Base-by-base conservation (phyloP, 2,797 vertebrate genomes). In the Tolypeutes matacus region DNA sequence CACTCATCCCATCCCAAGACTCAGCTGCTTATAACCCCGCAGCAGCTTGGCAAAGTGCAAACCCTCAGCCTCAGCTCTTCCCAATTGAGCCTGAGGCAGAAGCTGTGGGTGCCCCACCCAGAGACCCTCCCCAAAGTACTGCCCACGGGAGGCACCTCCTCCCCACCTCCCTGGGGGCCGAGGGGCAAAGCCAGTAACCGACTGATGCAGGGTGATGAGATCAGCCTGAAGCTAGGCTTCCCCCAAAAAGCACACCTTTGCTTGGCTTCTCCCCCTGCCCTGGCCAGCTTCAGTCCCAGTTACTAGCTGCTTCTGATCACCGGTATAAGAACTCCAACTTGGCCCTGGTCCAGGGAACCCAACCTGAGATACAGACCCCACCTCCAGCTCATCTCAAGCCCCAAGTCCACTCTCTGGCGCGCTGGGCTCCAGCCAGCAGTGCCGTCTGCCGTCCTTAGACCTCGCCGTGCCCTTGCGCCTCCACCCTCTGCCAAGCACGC, bases 401-500 rank as follows among this genome's bases (percentile, higher is more conserved):
- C 56, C 56, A 15, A 53, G 13, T 21, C 25, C 3, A 34, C 46
- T n/a, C 31, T 34, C 18, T 14, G 46, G 5, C 0, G 1, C 4
- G 1, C 70, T 14, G 7, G 13, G 14, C 60, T 34, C 21, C 69
- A 20, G 34, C 85, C 93, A 69, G 80, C 29, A 62, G 0, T 34
- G 64, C 70, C 9, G 6, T 7, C 23, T n/a, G 6, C 21, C 4
- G 15, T 34, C 17, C 88, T 31, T 7, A 65, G 13, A 23, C 3
- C 34, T 23, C 1, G 1, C 17, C 4, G 1, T 9, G 20, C 27
- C 18, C 31, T 27, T 4, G 7, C 42, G 0, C 46, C 62, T 58
- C 72, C 53, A 1, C 25, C 27, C 62, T 8, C 31, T 39, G 73
- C 65, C 69, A 42, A 0, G 2, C 1, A 2, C 39, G 39, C 49